Conservation (phyloP, 2,888 invertebrate species). For the Sphecodes monilicornis region DNA sequence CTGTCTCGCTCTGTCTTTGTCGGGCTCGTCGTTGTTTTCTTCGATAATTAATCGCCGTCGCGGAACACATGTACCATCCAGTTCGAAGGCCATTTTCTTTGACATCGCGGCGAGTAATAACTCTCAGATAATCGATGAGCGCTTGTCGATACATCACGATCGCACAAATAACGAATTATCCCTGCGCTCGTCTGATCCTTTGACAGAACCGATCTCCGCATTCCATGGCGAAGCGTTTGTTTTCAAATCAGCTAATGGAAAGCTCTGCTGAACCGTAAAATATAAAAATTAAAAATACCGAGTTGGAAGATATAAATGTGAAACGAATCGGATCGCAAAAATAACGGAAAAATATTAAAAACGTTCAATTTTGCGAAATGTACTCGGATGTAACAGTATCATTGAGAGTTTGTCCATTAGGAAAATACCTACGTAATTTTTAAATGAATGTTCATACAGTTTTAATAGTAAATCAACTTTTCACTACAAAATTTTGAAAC, state of each 20-base stretch:
- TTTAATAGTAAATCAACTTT: not conserved
- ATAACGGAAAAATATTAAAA: not conserved
- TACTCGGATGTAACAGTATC: not conserved
- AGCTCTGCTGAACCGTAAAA: not conserved
- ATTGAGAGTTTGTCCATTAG: not conserved
- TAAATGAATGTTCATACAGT: not conserved
- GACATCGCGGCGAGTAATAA: conserved; percentile 80
- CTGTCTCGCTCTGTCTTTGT: not conserved
- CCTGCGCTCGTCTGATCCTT: conserved; percentile 44
- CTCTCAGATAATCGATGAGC: conserved; percentile 68
- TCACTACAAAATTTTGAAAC: not conserved
- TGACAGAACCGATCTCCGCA: conserved; percentile 39
- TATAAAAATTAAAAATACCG: not conserved
- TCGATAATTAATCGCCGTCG: conserved; percentile 78
- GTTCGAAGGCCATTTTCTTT: conserved; percentile 75
- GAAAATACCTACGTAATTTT: not conserved
- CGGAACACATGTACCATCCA: conserved; percentile 60
- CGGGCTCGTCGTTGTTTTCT: conserved; percentile 65
- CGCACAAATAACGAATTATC: conserved; percentile 76
- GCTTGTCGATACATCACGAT: conserved; percentile 49
- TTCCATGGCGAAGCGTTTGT: conserved; percentile 6
- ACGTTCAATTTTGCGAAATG: not conserved
- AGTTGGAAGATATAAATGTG: not conserved
- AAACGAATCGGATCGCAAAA: not conserved
- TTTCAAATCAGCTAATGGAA: not conserved